A percentile compares a stretch with the other conserved stretches of the same genome.
Evolutionary conservation across 2,888 invertebrate species (phyloP).

Genomic region (Cephus spinipes): DNA sequence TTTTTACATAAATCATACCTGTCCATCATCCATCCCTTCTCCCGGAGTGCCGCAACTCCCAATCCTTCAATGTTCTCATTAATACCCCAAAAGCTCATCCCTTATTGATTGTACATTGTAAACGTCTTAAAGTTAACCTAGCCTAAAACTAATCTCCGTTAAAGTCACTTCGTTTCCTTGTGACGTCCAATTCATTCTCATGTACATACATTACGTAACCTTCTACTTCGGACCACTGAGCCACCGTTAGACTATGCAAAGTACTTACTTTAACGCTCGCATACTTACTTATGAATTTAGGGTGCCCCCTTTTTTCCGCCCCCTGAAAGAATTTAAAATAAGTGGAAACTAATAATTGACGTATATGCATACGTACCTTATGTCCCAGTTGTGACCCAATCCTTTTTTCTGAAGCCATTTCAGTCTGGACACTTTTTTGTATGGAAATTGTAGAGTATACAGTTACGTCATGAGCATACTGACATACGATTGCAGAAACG

Average conservation of each 20-base stretch:
- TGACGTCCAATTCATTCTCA: not conserved
- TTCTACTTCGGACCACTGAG: not conserved
- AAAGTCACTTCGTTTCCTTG: not conserved
- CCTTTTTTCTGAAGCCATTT: not conserved
- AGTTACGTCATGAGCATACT: not conserved
- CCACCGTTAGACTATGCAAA: not conserved
- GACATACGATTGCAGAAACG: no score
- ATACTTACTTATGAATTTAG: not conserved
- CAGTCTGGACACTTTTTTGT: not conserved
- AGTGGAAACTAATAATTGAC: not conserved
- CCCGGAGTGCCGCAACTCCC: not conserved
- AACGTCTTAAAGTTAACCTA: not conserved
- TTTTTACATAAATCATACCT: conserved; percentile 9
- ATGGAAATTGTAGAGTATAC: not conserved
- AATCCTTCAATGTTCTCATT: not conserved
- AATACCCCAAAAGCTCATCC: not conserved
- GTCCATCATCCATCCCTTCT: not conserved
- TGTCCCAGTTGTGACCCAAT: not conserved
- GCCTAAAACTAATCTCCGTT: not conserved
- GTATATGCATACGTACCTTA: not conserved
- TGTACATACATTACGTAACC: not conserved
- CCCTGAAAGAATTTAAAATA: not conserved
- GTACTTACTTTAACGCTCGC: not conserved
- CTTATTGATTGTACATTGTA: not conserved
- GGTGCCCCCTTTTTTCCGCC: not conserved